A percentile compares a stretch with the other conserved stretches of the same genome.
Evolutionary conservation across 2,113 vertebrate genomes (phyloP).

Genomic region (Anguilla japonica): DNA sequence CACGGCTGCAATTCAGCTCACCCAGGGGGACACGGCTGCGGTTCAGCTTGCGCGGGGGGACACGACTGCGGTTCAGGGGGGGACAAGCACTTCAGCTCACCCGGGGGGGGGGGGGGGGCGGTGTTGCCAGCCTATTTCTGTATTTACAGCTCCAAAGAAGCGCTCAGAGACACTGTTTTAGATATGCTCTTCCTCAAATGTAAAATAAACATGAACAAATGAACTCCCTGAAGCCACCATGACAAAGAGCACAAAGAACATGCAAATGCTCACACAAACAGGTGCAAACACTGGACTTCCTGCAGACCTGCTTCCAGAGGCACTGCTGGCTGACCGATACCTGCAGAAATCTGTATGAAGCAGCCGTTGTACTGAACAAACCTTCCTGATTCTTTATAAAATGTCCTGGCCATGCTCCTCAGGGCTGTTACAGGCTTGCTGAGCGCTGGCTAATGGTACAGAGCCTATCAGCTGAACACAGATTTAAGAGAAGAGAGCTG

Average conservation of each 20-base stretch:
- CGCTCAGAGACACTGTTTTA: background rate
- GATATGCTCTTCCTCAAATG: background rate
- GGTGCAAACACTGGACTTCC: background rate
- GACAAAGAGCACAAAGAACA: background rate
- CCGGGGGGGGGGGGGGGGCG: too few relatives aligned
- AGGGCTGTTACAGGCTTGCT: background rate
- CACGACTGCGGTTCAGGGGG: too few relatives aligned
- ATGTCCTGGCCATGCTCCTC: background rate
- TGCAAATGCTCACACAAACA: background rate
- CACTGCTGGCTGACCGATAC: background rate
- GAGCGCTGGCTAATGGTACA: background rate
- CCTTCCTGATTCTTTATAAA: background rate
- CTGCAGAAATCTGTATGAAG: background rate
- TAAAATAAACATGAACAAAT: background rate
- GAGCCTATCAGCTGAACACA: background rate
- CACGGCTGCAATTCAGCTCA: too few relatives aligned
- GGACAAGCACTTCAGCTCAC: too few relatives aligned
- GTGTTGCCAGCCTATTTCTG: background rate
- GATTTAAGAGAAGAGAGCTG: background rate
- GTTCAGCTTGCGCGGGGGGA: too few relatives aligned
- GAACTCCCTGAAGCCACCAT: background rate
- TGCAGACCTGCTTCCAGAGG: background rate
- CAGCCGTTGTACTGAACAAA: too few relatives aligned
- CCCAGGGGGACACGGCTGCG: too few relatives aligned
- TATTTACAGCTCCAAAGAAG: background rate